Evolutionary conservation across 2,888 invertebrate species (phyloP).

Genomic region (Xestia ashworthii): DNA sequence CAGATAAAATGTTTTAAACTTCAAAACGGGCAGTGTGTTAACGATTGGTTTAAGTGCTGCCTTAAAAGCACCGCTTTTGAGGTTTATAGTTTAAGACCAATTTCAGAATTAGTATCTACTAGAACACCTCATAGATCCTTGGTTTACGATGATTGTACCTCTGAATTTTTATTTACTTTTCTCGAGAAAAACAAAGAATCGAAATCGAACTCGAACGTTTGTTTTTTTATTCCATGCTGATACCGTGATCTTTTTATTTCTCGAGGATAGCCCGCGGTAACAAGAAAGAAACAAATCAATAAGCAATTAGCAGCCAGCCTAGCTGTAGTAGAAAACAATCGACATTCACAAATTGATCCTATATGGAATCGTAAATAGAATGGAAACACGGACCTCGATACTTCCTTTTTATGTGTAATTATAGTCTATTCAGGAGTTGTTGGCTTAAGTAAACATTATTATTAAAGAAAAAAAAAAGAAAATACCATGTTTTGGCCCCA

Average conservation of each 20-base stretch:
- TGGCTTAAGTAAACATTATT: slow-evolving; percentile 7
- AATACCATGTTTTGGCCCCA: neutral
- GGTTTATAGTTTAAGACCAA: slow-evolving; percentile 19
- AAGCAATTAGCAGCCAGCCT: slow-evolving; percentile 48
- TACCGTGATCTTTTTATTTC: slow-evolving; percentile 16
- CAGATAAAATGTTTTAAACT: slow-evolving; percentile 31
- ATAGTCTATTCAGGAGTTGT: slow-evolving; percentile 23
- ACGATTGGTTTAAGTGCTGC: slow-evolving; percentile 30
- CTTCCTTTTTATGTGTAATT: slow-evolving; percentile 43
- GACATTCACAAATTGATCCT: slow-evolving; percentile 44
- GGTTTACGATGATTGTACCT: neutral
- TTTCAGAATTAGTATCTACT: slow-evolving; percentile 20
- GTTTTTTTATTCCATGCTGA: neutral
- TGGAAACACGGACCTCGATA: neutral
- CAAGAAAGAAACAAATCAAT: slow-evolving; percentile 48
- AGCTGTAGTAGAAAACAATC: slow-evolving; percentile 43
- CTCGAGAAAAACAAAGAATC: neutral
- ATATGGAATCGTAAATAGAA: slow-evolving; percentile 36
- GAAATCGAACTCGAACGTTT: neutral
- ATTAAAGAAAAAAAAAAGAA: slow-evolving; percentile 15
- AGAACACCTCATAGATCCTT: slow-evolving; percentile 1
- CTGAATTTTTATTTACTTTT: neutral
- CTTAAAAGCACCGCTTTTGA: slow-evolving; percentile 32
- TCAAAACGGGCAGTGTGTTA: slow-evolving; percentile 6
- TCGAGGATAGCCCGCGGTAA: neutral